These are phyloP conservation scores for Sinohyriopsis cumingii DNA, from an alignment of 2,888 invertebrate species.

Conservation along the genomic window DNA sequence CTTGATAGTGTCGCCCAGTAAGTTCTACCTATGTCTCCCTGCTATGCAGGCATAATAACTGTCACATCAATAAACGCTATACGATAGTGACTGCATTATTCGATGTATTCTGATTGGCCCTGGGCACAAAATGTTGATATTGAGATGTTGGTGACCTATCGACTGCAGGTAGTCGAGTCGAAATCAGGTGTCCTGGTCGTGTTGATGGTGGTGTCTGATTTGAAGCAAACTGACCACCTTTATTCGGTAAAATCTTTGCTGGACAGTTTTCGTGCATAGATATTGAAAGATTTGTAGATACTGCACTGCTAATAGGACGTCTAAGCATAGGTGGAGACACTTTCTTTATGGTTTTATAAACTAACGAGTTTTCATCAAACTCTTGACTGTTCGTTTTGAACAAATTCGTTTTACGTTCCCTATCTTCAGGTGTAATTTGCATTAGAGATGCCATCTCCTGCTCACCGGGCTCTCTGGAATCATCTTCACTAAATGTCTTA, in stretches of 20 bases:
- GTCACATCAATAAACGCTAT: slow-evolving; percentile 23
- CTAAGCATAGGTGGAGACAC: slow-evolving; percentile 16
- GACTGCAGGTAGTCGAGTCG: slow-evolving; percentile 9
- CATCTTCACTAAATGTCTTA: not conserved
- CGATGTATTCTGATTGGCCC: slow-evolving; percentile 38
- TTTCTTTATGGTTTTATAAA: slow-evolving; percentile 1
- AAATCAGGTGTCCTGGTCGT: slow-evolving; percentile 6
- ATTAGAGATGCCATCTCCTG: slow-evolving; percentile 16
- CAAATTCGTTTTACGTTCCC: too few relatives aligned
- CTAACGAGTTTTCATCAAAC: too few relatives aligned
- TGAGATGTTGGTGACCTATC: not conserved
- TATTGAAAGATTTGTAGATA: too few relatives aligned
- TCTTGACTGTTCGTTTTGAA: too few relatives aligned
- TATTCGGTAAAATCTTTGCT: slow-evolving; percentile 12
- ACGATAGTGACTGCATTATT: slow-evolving; percentile 64
- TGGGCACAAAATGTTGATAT: slow-evolving; percentile 19
- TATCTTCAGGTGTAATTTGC: not conserved
- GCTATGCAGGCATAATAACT: too few relatives aligned
- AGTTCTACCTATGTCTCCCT: too few relatives aligned
- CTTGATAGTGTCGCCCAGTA: too few relatives aligned
- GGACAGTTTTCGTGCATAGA: slow-evolving; percentile 1
- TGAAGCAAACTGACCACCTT: too few relatives aligned
- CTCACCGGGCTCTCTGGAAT: slow-evolving; percentile 11
- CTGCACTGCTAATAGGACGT: too few relatives aligned
- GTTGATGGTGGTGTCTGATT: too few relatives aligned